Evolutionary conservation across 2,888 invertebrate species (phyloP).

Genomic region (Auanema freiburgensis): DNA sequence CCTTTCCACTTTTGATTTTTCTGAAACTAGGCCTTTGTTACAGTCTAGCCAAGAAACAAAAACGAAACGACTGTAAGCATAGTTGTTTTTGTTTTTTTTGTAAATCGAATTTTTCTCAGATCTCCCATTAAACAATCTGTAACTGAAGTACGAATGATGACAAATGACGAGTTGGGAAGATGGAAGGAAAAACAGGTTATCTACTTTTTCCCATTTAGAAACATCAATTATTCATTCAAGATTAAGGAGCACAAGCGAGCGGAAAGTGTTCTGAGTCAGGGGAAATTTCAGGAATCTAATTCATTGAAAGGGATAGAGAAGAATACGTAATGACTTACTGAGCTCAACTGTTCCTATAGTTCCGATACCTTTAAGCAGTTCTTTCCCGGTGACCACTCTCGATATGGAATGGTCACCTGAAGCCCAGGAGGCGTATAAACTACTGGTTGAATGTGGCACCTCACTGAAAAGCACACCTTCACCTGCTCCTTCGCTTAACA

Average conservation of each 20-base stretch:
- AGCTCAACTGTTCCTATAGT: too few species aligned
- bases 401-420: conserved; percentile 46
- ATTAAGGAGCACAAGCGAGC: conserved; percentile 26
- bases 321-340: too few species aligned
- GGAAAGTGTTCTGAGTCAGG: conserved; percentile 20
- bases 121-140: neutral
- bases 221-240: neutral
- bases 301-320: too few species aligned
- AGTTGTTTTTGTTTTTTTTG: neutral
- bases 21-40: conserved; percentile 41
- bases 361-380: neutral
- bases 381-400: conserved; percentile 15
- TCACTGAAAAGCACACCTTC: conserved; percentile 41
- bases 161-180: conserved; percentile 22
- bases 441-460: conserved; percentile 76
- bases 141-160: conserved; percentile 23
- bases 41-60: conserved; percentile 7
- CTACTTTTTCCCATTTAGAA: neutral
- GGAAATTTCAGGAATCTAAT: conserved; percentile 12
- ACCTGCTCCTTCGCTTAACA: conserved; percentile 19
- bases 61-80: neutral
- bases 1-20: conserved; percentile 36
- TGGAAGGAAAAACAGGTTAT: conserved; percentile 23
- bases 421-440: conserved; percentile 86
- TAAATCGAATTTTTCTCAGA: neutral